A percentile compares a stretch with the other conserved stretches of the same genome.
These are phyloP conservation scores for Hemaris fuciformis DNA, from an alignment of 2,888 invertebrate species.

Conservation along the genomic window DNA sequence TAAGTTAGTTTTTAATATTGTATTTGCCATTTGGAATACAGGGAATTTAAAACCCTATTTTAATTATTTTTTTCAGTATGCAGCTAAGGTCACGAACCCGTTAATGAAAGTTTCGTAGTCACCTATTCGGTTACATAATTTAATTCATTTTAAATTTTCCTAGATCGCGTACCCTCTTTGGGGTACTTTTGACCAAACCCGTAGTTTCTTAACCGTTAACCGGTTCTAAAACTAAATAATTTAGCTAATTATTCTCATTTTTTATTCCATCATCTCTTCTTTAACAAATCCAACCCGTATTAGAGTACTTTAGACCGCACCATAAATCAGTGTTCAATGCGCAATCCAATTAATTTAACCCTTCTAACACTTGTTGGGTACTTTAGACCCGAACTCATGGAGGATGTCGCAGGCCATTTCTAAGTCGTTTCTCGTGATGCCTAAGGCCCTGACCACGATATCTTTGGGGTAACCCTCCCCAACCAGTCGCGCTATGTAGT, in stretches of 20 bases:
- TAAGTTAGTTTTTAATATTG: no score
- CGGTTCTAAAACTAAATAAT: not conserved
- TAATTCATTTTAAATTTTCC: no score
- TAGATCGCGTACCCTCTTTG: not conserved
- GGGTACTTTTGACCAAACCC: not conserved
- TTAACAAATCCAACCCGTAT: no score
- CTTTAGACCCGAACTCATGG: constrained; percentile 90
- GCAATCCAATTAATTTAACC: not conserved
- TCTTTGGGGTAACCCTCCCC: constrained; percentile 95
- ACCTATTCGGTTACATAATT: no score
- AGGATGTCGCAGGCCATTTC: constrained; percentile 98
- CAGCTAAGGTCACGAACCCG: no score
- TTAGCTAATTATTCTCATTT: not conserved
- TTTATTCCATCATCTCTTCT: not conserved
- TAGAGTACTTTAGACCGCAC: not conserved
- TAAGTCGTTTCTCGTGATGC: constrained; percentile 95
- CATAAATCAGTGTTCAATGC: no score
- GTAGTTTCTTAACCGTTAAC: no score
- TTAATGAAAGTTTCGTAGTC: no score
- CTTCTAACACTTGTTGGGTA: constrained; percentile 64
- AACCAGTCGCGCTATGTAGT: constrained; percentile 93
- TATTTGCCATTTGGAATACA: no score
- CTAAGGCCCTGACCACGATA: constrained; percentile 94
- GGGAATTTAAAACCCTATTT: no score
- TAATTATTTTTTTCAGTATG: no score